Evolutionary conservation across 2,888 invertebrate genomes (phyloP), one percentile per base, ranked within the genome.

Genomic region (Acronicta alni): DNA sequence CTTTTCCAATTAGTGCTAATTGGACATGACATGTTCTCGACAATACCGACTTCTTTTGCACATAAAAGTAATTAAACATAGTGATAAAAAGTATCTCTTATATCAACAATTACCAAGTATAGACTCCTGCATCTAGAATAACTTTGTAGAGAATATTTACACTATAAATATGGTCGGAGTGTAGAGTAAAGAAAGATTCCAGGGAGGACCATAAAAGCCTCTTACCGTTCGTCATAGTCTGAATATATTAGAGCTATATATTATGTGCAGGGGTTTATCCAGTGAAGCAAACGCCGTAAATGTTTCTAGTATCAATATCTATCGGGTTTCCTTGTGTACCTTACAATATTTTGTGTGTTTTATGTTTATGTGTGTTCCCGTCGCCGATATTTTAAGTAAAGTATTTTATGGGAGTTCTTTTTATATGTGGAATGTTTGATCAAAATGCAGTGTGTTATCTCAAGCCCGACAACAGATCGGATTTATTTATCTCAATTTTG

Each of bases 241-340:
- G 83, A 84, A 87, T 86, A 85, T 84, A 88, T 86, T 82, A 84
- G 39, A 65, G 56, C 58, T 68, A 67, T 68, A 68, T 73, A 74
- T 74, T 63, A 67, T 62, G 58, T 57, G 64, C 62, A 52, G 46
- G 38, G 75, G 62, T 74, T 75, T 75, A 77, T 75, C 75, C 71
- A 23, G 42, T 74, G 75, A 56, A 66, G 71, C 77, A 61, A 77
- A 53, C 71, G 49, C 67, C 61, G 71, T 74, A 74, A 74, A 75
- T 71, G 75, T 74, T 57, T 42, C 64, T 60, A 71, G 57, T 74
- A 77, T 71, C 75, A 75, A 77, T 75, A 75, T 77, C 55, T 75
- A 57, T 45, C 57, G 64, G 56, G 67, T 42, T 59, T 73, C 55
- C 56, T 51, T 60, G 64, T 70, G 77, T 73, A 63, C 56, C 63